phyloP scores from a whole-genome alignment of 2,797 vertebrate species.

The Sphenodon punctatus region DNA sequence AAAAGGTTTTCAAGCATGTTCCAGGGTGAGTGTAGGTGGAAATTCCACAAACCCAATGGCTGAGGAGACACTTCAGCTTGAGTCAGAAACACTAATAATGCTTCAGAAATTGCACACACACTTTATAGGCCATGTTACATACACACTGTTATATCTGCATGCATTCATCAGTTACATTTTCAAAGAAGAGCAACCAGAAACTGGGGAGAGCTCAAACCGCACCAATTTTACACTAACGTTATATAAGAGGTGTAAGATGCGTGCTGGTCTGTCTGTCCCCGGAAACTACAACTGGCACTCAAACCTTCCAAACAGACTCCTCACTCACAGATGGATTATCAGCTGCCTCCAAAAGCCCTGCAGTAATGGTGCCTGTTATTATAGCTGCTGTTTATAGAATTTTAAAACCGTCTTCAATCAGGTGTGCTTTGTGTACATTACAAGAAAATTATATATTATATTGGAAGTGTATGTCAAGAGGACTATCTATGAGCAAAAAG shows the following conservation, averaged over 20 bases:
- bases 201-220: background rate
- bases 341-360: background rate
- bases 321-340: accelerated
- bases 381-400: background rate
- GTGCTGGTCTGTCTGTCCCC: background rate
- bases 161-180: background rate
- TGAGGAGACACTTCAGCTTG: background rate
- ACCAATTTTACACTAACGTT: background rate
- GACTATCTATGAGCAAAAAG: too few relatives aligned
- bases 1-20: background rate
- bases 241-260: background rate
- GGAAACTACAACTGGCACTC: background rate
- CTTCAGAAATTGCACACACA: background rate
- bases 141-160: background rate
- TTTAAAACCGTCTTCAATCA: background rate
- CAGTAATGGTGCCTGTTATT: background rate
- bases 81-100: background rate
- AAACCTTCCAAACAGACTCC: background rate
- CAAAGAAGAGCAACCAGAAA: background rate
- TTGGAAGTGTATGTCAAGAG: too few relatives aligned
- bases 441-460: too few relatives aligned
- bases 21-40: background rate
- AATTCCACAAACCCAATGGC: accelerated
- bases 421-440: background rate
- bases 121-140: background rate